phyloP scores from a whole-genome alignment of 2,113 vertebrate species.

The Cryptomyrus ogoouensis region DNA sequence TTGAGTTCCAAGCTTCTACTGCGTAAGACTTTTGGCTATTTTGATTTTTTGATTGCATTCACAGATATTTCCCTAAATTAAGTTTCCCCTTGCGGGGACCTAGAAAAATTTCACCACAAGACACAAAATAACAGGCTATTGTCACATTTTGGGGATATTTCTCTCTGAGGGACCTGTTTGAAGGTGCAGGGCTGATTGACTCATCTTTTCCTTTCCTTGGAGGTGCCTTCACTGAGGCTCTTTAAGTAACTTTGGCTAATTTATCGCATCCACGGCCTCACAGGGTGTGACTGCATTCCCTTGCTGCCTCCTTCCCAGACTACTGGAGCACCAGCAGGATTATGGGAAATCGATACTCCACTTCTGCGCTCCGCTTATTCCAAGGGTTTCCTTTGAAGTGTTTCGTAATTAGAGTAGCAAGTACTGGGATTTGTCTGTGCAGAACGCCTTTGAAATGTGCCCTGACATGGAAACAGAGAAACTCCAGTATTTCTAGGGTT shows the following conservation, averaged over 20 bases:
- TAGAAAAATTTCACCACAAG: not conserved
- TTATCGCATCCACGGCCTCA: not conserved
- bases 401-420: not conserved
- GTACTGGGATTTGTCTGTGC: not conserved
- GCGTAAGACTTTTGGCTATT: not conserved
- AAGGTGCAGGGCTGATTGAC: not conserved
- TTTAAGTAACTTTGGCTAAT: not conserved
- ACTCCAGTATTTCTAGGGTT: not conserved
- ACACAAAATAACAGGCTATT: not conserved
- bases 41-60: not conserved
- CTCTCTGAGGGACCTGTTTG: not conserved
- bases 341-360: slow-evolving; percentile 7
- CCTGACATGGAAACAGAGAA: not conserved
- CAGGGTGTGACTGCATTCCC: not conserved
- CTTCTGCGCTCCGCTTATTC: not conserved
- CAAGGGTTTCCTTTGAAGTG: not conserved
- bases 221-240: not conserved
- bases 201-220: not conserved
- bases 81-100: not conserved
- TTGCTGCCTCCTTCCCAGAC: not conserved
- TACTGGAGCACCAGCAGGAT: not conserved
- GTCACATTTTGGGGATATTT: not conserved
- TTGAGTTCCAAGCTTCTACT: too few relatives aligned
- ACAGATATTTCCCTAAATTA: not conserved
- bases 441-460: not conserved